A percentile compares a stretch with the other conserved stretches of the same genome.
These are phyloP conservation scores for Gadus macrocephalus DNA, from an alignment of 2,113 vertebrate genomes.

Conservation along the genomic window DNA sequence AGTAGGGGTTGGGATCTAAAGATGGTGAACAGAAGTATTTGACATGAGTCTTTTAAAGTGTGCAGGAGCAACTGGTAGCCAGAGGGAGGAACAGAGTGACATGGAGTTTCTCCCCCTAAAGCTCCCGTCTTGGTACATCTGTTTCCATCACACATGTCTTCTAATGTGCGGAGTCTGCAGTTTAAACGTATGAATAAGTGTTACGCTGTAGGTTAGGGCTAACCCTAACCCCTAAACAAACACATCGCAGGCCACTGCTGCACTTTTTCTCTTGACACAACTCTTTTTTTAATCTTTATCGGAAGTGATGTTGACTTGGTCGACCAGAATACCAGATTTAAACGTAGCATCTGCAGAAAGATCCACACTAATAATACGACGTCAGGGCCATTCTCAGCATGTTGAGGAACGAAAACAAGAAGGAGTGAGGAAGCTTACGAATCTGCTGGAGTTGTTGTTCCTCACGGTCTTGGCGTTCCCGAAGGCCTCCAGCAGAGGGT, in stretches of 20 bases:
- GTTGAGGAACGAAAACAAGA: neutral
- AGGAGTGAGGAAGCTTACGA: slow-evolving; percentile 74
- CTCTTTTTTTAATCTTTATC: neutral
- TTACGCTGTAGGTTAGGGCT: neutral
- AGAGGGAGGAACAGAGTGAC: neutral
- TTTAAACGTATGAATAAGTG: neutral
- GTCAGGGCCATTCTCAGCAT: slow-evolving; percentile 18
- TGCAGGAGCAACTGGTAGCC: neutral
- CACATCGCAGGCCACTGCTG: neutral
- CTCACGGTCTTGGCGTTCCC: slow-evolving; percentile 96
- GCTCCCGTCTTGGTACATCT: neutral
- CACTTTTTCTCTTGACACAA: slow-evolving; percentile 3
- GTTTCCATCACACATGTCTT: neutral
- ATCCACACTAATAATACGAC: neutral
- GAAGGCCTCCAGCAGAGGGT: slow-evolving; percentile 93
- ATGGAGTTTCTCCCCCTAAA: neutral
- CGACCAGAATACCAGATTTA: slow-evolving; percentile 5
- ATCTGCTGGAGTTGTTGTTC: slow-evolving; percentile 99
- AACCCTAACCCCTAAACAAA: neutral
- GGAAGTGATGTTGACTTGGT: slow-evolving; percentile 26
- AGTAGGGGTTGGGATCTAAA: slow-evolving; percentile 17
- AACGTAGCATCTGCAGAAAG: neutral
- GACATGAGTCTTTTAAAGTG: slow-evolving; percentile 19
- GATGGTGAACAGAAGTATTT: slow-evolving; percentile 12
- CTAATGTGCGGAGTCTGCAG: neutral